Base-by-base conservation (phyloP, 2,113 vertebrate genomes). In the Centropus bengalensis region DNA sequence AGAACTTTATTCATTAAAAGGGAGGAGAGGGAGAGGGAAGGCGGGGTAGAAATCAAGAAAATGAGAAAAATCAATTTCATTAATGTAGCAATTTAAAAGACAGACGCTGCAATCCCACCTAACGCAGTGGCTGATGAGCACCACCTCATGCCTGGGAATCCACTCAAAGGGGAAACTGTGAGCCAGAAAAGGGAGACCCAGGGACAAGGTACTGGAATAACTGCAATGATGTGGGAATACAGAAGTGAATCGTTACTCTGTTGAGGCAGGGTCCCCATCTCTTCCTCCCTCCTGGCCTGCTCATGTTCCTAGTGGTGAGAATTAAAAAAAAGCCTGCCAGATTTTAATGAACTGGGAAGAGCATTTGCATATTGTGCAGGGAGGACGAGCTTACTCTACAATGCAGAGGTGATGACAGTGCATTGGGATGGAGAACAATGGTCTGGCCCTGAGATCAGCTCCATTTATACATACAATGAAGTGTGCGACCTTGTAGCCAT, bases 391-490 rank as follows among this genome's bases (percentile, higher is more conserved):
- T 67, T 45, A 68, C 23, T 78, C 26, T 28, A 58, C 93, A 90
- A 77, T 32, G 22, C 5, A 67, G 60, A 86, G 51, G 86, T 52
- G 40, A 56, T 59, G 56, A 90, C 56, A 86, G 36, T 44, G 56
- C 47, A 69, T 1, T 68, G 40, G 36, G 70, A 80, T 33, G 15
- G 18, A 88, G 76, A 70, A 86, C 64, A 83, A 30, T 5, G n/a
- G 69, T 21, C 73, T 78, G 40, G 44, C 73, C 69, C 52, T 36
- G 17, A 44, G 64, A 91, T 75, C 36, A 95, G 30, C 36, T 58
- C 80, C 32, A 59, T 77, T 95, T 93, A 71, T 83, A 81, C 5
- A 79, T 2, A 44, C 49, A 88, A 23, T 71, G 30, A 90, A 90
- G 54, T 73, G 54, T 64, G 63, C 8, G 73, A 88, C 76, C 82